Evolutionary conservation across 2,797 vertebrate genomes (phyloP), one percentile per base, ranked within the genome.

Genomic region (Melopsittacus undulatus): DNA sequence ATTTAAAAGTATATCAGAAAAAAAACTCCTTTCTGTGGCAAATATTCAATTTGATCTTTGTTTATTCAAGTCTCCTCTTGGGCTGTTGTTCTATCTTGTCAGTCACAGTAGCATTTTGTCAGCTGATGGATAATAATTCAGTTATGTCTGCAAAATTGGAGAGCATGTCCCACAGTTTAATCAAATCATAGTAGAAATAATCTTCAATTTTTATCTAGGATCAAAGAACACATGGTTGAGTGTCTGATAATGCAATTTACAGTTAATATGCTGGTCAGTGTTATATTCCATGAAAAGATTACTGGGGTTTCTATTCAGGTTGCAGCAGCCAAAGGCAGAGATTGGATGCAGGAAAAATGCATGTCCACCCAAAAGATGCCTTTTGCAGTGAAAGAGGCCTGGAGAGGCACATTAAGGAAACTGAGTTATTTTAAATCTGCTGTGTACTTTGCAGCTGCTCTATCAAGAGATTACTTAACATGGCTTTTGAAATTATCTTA

Each of bases 131-230:
- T 75, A 24, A 64, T 95, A 80, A 96, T 82, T 92, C 51, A 70
- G 15, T 91, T 94, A 87, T 57, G 51, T 89, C 72, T 89, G 49
- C 26, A 68, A 36, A 91, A 32, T 70, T 67, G 67, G 80, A 87
- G 79, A 94, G 64, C 61, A 84, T 87, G 75, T 82, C 34, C 72
- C 64, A 78, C 51, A 64, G 4, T 57, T 79, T 87, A 96, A 95
- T 95, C 61, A 85, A 94, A 90, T 93, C 42, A 43, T 30, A 11
- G 27, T 75, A 73, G 54, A 79, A 91, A 76, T 66, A 68, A 68
- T 51, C 51, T 75, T 54, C 21, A 59, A 4, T 75, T 96, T 96
- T 95, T 87, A 91, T 95, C 95, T 84, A 94, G 74, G 56, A 83
- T 93, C 89, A 91, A 78, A 95, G 87, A 45, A 74, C 49, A 63